phyloP scores from a whole-genome alignment of 2,888 invertebrate species.

The Synergus gifuensis region DNA sequence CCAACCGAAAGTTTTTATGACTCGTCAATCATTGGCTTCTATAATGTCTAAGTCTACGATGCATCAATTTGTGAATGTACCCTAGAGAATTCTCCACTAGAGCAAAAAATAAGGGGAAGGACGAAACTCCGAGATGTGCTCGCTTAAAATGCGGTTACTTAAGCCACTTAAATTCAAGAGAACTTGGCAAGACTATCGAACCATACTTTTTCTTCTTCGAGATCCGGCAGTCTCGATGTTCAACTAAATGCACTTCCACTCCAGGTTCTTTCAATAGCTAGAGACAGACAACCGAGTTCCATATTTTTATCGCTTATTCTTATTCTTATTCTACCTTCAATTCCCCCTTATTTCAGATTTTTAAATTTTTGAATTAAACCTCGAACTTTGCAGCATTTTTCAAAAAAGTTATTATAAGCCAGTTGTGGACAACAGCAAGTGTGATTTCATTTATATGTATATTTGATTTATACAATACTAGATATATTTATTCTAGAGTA shows the following conservation, averaged over 20 bases:
- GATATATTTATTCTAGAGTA: too few relatives aligned
- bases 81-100: background rate
- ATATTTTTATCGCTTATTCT: background rate
- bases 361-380: too few relatives aligned
- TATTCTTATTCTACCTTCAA: background rate
- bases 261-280: slow-evolving; percentile 8
- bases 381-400: too few relatives aligned
- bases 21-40: background rate
- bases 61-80: background rate
- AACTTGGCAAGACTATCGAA: slow-evolving; percentile 33
- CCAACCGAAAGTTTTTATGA: background rate
- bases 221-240: slow-evolving; percentile 11
- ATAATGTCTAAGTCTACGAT: background rate
- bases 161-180: slow-evolving; percentile 26
- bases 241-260: slow-evolving; percentile 32
- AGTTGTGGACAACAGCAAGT: too few relatives aligned
- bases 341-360: background rate
- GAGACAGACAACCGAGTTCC: background rate
- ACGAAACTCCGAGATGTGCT: background rate
- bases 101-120: background rate
- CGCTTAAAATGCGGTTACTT: slow-evolving; percentile 16
- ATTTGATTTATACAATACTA: too few relatives aligned
- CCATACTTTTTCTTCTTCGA: slow-evolving; percentile 11
- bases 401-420: too few relatives aligned
- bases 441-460: too few relatives aligned